These are phyloP conservation scores for Gymnocheta viridis DNA, from an alignment of 2,888 invertebrate genomes.

Conservation along the genomic window DNA sequence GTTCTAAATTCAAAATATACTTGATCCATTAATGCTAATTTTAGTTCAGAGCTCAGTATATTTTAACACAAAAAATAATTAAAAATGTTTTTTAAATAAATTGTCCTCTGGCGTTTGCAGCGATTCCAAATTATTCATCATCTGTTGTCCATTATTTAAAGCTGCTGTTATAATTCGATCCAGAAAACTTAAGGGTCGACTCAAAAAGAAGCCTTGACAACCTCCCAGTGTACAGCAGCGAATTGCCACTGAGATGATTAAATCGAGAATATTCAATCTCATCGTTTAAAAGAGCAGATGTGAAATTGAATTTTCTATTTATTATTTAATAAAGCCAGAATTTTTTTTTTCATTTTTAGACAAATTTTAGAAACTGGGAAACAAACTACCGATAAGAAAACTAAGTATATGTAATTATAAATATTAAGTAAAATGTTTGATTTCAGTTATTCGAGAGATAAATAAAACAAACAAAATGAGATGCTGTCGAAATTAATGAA, in stretches of 20 bases:
- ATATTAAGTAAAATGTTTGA: neutral
- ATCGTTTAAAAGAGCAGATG: neutral
- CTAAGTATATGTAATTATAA: neutral
- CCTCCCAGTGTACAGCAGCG: neutral
- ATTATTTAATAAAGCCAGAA: neutral
- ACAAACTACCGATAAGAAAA: slow-evolving; percentile 9
- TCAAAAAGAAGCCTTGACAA: slow-evolving; percentile 16
- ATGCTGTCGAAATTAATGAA: neutral
- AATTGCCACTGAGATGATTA: neutral
- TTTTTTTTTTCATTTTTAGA: neutral
- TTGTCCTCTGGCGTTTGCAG: neutral
- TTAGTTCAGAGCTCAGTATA: too few relatives aligned
- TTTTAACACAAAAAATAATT: neutral
- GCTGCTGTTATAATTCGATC: slow-evolving; percentile 29
- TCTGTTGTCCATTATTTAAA: slow-evolving; percentile 42
- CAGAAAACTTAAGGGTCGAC: slow-evolving; percentile 17
- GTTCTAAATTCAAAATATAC: too few relatives aligned
- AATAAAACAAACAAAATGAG: neutral
- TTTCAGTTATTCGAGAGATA: neutral
- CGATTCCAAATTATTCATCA: neutral
- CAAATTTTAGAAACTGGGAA: neutral
- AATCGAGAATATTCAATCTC: neutral
- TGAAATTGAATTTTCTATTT: neutral
- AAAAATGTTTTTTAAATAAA: neutral
- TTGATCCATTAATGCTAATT: too few relatives aligned